Percentiles rank a stretch among this genome's conserved stretches.
Conservation (phyloP, 2,113 vertebrate genomes). For the Suricata suricatta region DNA sequence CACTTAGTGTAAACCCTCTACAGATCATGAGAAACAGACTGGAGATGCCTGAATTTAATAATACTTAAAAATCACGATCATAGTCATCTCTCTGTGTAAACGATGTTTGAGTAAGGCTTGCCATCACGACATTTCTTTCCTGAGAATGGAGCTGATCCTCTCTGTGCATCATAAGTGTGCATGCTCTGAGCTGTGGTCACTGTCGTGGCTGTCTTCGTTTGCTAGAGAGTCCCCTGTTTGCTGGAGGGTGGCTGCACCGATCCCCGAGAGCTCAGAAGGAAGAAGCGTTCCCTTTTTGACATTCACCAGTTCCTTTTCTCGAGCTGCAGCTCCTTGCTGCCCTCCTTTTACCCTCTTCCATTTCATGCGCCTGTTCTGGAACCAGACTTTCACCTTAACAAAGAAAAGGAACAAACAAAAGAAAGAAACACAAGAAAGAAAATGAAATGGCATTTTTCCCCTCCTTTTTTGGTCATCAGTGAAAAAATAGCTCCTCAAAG, state of each 20-base stretch:
- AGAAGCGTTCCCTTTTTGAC: conserved; percentile 97
- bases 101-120: conserved; percentile 83
- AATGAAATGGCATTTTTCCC: not conserved
- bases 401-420: conserved; percentile 28
- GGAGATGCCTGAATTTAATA: conserved; percentile 75
- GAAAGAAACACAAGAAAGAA: not conserved
- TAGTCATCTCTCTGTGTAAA: conserved; percentile 84
- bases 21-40: conserved; percentile 73
- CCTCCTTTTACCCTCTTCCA: conserved; percentile 99
- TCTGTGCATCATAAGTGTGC: conserved; percentile 93
- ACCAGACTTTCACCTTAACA: conserved; percentile 98
- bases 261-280: conserved; percentile 95
- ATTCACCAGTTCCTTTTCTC: conserved; percentile 98
- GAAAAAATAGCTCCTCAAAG: not conserved
- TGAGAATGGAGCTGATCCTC: conserved; percentile 86
- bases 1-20: conserved; percentile 83
- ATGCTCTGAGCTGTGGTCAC: conserved; percentile 97
- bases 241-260: conserved; percentile 90
- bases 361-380: conserved; percentile 99
- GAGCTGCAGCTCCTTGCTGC: conserved; percentile 95
- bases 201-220: conserved; percentile 98
- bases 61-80: conserved; percentile 72
- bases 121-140: conserved; percentile 87
- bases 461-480: not conserved
- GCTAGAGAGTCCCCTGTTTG: conserved; percentile 94